Evolutionary conservation across 37 sponge, comb jelly and placozoan genomes (phyloP).

Genomic region (Theonella swinhoei): DNA sequence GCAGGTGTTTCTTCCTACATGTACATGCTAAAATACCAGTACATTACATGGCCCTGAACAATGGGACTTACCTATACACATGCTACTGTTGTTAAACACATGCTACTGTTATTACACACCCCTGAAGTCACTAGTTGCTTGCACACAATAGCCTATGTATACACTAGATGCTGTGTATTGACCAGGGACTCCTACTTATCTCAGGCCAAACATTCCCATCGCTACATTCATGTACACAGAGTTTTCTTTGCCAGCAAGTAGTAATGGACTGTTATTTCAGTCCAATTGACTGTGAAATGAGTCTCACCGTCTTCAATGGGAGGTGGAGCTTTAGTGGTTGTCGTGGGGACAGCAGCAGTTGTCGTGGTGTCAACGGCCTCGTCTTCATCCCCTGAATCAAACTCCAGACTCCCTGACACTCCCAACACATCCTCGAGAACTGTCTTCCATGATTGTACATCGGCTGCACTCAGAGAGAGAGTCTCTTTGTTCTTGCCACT

Average conservation of each 20-base stretch:
- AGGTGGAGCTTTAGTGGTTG: too few species aligned
- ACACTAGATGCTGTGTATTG: not conserved
- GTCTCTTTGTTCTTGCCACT: conserved; percentile 42
- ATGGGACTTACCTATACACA: too few species aligned
- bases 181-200: not conserved
- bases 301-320: too few species aligned
- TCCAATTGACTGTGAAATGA: too few species aligned
- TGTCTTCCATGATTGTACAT: conserved; percentile 18
- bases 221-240: not conserved
- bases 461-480: conserved; percentile 17
- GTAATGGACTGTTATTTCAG: too few species aligned
- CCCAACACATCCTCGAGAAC: conserved; percentile 46
- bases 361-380: not conserved
- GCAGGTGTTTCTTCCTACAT: too few species aligned
- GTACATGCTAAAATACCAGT: too few species aligned
- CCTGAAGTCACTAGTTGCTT: too few species aligned
- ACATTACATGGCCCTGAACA: too few species aligned
- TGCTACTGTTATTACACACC: too few species aligned
- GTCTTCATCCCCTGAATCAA: conserved; percentile 59
- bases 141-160: not conserved
- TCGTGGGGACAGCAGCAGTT: not conserved
- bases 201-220: not conserved
- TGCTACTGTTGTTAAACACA: too few species aligned
- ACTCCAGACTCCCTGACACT: conserved; percentile 38
- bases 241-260: too few species aligned